Base-by-base conservation (phyloP, 1,140 invertebrate genomes). In the Leptinotarsa lineolata region DNA sequence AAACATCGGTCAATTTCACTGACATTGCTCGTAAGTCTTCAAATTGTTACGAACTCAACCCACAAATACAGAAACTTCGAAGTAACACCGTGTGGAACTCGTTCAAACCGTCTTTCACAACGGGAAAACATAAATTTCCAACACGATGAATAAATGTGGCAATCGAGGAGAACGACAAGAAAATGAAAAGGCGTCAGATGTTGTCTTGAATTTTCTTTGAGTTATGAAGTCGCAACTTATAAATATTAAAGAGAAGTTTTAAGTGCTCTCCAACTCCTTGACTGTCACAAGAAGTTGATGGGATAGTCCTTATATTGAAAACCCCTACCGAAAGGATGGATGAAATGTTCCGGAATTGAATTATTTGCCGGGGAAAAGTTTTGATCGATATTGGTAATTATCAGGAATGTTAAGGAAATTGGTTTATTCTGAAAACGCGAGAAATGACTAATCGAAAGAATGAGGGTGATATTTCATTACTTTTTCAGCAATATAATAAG, bases 111-210 rank as follows among this genome's bases (percentile, higher is more conserved):
- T 18, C n/a, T 54, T n/a, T 54, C 48, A 16, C 4, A 16, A 54
- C 48, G n/a, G 16, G 16, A 54, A n/a, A 54, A 18, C 48, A 54
- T 18, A 18, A 54, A 18, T 54, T 54, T 16, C 48, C 4, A 54
- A 54, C 3, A 18, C 2, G 15, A 54, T 2, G 4, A 54, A 54
- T 54, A n/a, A 54, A 54, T 18, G 15, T 54, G 15, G 48, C n/a
- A 18, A 18, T 39, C 30, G 6, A 54, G n/a, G 48, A 54, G 48
- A 54, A 3, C 15, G n/a, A 54, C 48, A 18, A 54, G 15, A 18
- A 54, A 54, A 54, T 54, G 48, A 54, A 54, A 54, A 54, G 48
- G 48, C 48, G 48, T 54, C 48, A 54, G 48, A 54, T 54, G 48
- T n/a, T 54, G 48, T 54, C 48, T 54, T 54, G 15, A 54, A 54